Evolutionary conservation across 2,797 vertebrate genomes (phyloP), one percentile per base, ranked within the genome.

Genomic region (Gallinago nigripennis): DNA sequence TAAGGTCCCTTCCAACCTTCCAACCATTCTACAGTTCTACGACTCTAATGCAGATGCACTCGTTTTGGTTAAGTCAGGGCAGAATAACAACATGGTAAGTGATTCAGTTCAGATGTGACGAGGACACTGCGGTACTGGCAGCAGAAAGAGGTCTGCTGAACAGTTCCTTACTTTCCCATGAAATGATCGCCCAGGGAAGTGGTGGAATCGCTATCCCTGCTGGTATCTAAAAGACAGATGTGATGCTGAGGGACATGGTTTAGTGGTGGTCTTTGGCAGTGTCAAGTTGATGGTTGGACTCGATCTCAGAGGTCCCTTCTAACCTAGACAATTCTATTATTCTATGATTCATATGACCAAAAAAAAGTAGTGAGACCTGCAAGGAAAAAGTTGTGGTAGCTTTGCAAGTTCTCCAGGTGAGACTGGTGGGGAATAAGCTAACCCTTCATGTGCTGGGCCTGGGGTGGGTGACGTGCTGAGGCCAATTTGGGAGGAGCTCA

Each of bases 401-500:
- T 60, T 58, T 31, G 12, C 11, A 14, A 27, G 41, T 23, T 88
- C 16, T 16, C 18, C 23, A 5, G 11, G 27, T 6, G 35, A 50
- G 45, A n/a, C 8, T 2, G 13, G 30, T 13, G 56, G 18, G 51
- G 39, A 24, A 43, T 10, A 7, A 19, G 25, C 54, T 31, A 13
- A 13, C 8, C 13, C 27, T 17, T 17, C 18, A 4, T 0, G 30
- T 4, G 43, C 6, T 9, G n/a, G n/a, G 19, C 31, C 23, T 13
- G 18, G 35, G 16, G 12, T 4, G 3, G 9, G 28, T 8, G 28
- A 14, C 9, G n/a, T 39, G 16, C 43, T 68, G 33, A 37, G 37
- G 8, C 1, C 45, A 35, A 9, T 11, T 2, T 2, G 6, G 50
- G 16, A 63, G n/a, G 19, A 27, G 35, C 51, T 78, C 33, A 30